phyloP scores from a whole-genome alignment of 2,797 vertebrate species.

The Phyllotis vaccarum region DNA sequence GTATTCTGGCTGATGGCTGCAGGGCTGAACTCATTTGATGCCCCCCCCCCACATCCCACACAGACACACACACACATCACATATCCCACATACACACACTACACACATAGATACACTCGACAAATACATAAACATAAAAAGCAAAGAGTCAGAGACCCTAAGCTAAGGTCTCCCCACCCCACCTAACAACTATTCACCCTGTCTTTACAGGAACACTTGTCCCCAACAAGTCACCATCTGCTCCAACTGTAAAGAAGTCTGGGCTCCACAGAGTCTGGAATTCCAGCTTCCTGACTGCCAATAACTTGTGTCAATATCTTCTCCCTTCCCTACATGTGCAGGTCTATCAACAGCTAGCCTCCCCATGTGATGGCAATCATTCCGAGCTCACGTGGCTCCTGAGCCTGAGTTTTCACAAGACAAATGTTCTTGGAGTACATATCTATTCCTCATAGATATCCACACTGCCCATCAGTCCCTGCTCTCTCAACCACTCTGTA shows the following conservation, averaged over 20 bases:
- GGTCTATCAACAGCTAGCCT: slow-evolving; percentile 19
- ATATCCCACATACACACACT: neutral
- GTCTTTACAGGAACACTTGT: neutral
- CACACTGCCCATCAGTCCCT: neutral
- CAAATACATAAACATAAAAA: neutral
- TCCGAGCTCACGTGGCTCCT: neutral
- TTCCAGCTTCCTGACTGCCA: neutral
- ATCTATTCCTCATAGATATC: slow-evolving; percentile 23
- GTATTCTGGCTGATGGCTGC: slow-evolving; percentile 24
- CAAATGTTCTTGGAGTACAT: slow-evolving; percentile 6
- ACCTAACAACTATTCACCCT: neutral
- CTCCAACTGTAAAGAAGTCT: slow-evolving; percentile 1
- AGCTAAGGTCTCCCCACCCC: neutral
- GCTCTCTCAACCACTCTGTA: neutral
- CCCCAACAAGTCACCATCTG: slow-evolving; percentile 19
- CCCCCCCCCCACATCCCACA: neutral
- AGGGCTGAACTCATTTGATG: slow-evolving; percentile 30
- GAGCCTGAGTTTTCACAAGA: slow-evolving; percentile 61
- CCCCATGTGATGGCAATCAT: neutral
- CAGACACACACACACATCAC: neutral
- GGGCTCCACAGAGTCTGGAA: neutral
- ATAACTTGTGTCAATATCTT: too few species aligned
- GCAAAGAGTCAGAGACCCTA: slow-evolving; percentile 22
- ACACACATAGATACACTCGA: neutral
- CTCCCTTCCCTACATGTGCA: neutral